Evolutionary conservation across 2,888 invertebrate species (phyloP).

Genomic region (Macropis europaea): DNA sequence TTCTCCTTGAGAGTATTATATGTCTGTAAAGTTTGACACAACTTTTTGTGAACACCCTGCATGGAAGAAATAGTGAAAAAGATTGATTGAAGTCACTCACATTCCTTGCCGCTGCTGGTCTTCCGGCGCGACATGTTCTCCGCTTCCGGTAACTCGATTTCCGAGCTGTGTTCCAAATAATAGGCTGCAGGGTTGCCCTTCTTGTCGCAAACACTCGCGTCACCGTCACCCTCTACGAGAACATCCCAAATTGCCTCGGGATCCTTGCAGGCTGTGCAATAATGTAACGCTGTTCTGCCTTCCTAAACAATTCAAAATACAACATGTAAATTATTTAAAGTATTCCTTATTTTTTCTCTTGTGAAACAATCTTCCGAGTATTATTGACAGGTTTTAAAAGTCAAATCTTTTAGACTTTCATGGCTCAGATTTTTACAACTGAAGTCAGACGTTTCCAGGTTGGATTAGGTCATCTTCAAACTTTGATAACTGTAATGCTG

Average conservation of each 20-base stretch:
- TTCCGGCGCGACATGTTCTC: conserved; percentile 70
- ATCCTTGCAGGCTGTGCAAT: conserved; percentile 84
- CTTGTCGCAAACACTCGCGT: conserved; percentile 83
- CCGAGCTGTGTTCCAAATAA: conserved; percentile 82
- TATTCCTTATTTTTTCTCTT: too few species aligned
- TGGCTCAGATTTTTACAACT: too few species aligned
- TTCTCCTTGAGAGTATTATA: too few species aligned
- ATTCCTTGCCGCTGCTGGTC: conserved; percentile 64
- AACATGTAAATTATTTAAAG: conserved; percentile 5
- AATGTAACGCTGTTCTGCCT: conserved; percentile 86
- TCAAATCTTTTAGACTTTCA: too few species aligned
- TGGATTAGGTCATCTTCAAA: too few species aligned
- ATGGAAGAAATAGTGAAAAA: background rate
- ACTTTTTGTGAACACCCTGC: too few species aligned
- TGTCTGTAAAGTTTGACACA: too few species aligned
- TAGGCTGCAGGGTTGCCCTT: conserved; percentile 82
- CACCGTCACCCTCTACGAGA: conserved; percentile 84
- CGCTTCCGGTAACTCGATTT: conserved; percentile 81
- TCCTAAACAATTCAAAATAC: conserved; percentile 80
- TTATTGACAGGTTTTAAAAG: too few species aligned
- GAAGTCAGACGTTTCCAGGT: too few species aligned
- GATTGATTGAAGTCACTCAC: conserved; percentile 65
- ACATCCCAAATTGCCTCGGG: conserved; percentile 83
- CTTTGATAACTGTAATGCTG: too few species aligned
- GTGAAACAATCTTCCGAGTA: too few species aligned